phyloP scores from a whole-genome alignment of 2,113 vertebrate species.

The Sceloporus undulatus region DNA sequence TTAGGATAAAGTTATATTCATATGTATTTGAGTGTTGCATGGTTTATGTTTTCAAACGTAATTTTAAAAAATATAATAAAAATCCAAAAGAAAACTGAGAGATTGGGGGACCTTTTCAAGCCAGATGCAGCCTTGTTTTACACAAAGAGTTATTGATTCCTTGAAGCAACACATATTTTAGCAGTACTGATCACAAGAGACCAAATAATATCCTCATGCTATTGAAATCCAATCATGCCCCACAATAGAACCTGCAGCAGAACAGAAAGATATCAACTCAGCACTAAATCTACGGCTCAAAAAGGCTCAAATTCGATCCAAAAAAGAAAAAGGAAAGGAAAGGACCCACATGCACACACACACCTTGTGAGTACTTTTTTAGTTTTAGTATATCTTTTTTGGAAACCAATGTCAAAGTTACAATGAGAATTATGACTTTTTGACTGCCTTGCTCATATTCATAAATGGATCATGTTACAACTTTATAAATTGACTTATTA shows the following conservation, averaged over 20 bases:
- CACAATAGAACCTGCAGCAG: constrained; percentile 42
- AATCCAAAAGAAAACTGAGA: no score
- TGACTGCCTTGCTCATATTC: constrained; percentile 7
- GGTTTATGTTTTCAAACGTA: no score
- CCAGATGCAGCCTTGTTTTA: no score
- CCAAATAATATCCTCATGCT: constrained; percentile 26
- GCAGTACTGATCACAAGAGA: constrained; percentile 33
- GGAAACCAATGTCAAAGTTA: not conserved
- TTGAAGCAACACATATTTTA: constrained; percentile 29
- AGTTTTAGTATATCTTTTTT: not conserved
- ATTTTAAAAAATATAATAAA: no score
- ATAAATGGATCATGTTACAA: not conserved
- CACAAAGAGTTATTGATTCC: not conserved
- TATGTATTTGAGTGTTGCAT: no score
- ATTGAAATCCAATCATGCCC: not conserved
- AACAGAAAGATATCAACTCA: constrained; percentile 46
- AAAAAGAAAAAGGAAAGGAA: not conserved
- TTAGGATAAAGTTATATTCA: no score
- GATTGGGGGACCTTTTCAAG: no score
- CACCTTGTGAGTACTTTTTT: constrained; percentile 18
- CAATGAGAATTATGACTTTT: not conserved
- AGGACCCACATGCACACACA: no score
- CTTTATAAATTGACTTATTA: constrained; percentile 45
- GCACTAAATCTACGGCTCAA: not conserved
- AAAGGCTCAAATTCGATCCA: constrained; percentile 17